Evolutionary conservation across 1,140 invertebrate genomes (phyloP).

Genomic region (Leptonema lineaticorne): DNA sequence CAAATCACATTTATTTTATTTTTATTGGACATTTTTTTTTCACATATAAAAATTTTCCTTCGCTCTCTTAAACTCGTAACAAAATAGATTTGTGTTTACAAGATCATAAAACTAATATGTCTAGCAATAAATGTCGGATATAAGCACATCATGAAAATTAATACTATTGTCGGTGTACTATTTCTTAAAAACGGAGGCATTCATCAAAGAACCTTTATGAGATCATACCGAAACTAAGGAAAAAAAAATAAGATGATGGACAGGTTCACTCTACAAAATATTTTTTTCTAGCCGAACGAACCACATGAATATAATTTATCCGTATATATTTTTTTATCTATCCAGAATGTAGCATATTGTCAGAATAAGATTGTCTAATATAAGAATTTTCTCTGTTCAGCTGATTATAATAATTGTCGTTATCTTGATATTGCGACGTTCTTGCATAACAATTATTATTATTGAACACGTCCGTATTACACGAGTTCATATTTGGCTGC

Average conservation of each 20-base stretch:
- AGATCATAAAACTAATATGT: conserved; percentile 17
- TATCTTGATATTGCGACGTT: conserved; percentile 18
- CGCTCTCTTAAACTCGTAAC: too few relatives aligned
- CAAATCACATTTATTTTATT: too few relatives aligned
- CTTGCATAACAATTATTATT: conserved; percentile 37
- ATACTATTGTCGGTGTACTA: conserved; percentile 25
- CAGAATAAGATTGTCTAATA: conserved; percentile 32
- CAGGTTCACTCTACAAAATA: background rate
- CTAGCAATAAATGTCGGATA: conserved; percentile 26
- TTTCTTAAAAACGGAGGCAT: conserved; percentile 11
- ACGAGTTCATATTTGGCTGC: background rate
- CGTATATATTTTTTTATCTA: background rate
- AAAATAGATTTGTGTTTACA: background rate
- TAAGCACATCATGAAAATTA: conserved; percentile 10
- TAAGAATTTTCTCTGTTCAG: conserved; percentile 33
- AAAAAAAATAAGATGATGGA: conserved; percentile 3
- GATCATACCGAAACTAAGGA: conserved; percentile 18
- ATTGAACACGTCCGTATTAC: conserved; percentile 25
- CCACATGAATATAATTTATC: too few relatives aligned
- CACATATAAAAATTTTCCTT: too few relatives aligned
- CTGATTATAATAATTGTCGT: conserved; percentile 36
- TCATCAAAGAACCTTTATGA: conserved; percentile 25
- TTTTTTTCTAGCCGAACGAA: background rate
- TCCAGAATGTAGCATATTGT: conserved; percentile 34
- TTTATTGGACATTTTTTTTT: too few relatives aligned